phyloP scores from a whole-genome alignment of 2,113 vertebrate genomes.

The Apteryx mantelli region DNA sequence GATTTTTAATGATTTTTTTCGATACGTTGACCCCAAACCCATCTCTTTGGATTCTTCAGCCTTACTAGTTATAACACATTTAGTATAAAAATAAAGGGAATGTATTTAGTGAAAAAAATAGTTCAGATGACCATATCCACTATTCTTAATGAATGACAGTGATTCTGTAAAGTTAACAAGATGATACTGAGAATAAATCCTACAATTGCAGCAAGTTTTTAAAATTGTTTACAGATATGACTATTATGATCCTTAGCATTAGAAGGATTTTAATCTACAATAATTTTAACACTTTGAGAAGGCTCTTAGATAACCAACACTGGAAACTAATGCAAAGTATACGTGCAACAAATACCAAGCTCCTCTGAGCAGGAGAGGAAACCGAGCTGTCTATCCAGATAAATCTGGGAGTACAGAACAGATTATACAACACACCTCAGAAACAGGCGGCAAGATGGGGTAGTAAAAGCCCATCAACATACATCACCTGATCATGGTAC shows the following conservation, averaged over 20 bases:
- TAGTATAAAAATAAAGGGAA: background rate
- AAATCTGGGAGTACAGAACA: constrained; percentile 54
- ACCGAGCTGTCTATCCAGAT: constrained; percentile 20
- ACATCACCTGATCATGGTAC: constrained; percentile 68
- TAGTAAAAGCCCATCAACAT: constrained; percentile 77
- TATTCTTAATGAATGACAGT: background rate
- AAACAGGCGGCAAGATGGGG: constrained; percentile 71
- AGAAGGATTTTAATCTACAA: constrained; percentile 43
- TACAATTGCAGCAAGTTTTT: background rate
- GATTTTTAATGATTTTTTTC: background rate
- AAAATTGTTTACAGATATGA: background rate
- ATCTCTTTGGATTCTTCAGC: background rate
- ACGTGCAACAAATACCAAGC: background rate
- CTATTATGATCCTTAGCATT: background rate
- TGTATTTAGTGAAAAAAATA: background rate
- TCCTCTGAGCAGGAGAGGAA: constrained; percentile 51
- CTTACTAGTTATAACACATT: background rate
- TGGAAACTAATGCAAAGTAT: background rate
- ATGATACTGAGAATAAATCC: background rate
- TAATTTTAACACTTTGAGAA: constrained; percentile 42
- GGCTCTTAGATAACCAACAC: background rate
- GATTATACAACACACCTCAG: constrained; percentile 70
- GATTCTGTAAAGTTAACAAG: background rate
- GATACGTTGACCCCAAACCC: background rate
- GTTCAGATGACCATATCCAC: background rate